A percentile compares a stretch with the other conserved stretches of the same genome.
These are phyloP conservation scores for Pangasius mekongensis DNA, from an alignment of 2,797 vertebrate species.

Conservation along the genomic window DNA sequence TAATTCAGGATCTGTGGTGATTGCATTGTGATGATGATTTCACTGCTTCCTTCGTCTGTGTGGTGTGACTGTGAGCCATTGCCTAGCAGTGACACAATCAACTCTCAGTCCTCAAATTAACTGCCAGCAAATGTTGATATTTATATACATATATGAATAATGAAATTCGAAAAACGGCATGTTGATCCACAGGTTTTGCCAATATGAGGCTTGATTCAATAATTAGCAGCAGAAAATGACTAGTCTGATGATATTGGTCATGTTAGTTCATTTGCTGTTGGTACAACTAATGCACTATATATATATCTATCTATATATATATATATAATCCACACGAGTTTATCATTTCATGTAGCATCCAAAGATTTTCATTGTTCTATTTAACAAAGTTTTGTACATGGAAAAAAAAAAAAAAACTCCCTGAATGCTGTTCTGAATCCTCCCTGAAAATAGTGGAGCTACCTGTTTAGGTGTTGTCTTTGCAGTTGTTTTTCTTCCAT, in stretches of 20 bases:
- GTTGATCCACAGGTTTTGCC: neutral
- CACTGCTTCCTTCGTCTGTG: neutral
- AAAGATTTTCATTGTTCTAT: neutral
- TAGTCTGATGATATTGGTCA: neutral
- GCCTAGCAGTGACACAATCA: neutral
- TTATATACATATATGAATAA: neutral
- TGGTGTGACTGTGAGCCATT: neutral
- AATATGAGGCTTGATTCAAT: neutral
- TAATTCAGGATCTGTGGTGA: neutral
- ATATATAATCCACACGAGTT: neutral
- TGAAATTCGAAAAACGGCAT: neutral
- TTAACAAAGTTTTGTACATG: neutral
- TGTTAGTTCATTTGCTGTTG: neutral
- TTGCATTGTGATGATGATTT: neutral
- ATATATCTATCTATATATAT: no score
- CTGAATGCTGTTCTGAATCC: neutral
- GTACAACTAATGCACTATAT: neutral
- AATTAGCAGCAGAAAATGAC: neutral
- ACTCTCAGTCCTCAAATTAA: neutral
- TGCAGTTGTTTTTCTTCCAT: neutral
- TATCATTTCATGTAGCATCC: neutral
- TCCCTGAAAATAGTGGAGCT: neutral
- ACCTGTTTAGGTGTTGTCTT: conserved; percentile 9
- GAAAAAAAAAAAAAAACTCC: neutral
- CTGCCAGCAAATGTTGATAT: neutral